Conservation (phyloP, 1,140 invertebrate species). For the Hylyphantes graminicola region DNA sequence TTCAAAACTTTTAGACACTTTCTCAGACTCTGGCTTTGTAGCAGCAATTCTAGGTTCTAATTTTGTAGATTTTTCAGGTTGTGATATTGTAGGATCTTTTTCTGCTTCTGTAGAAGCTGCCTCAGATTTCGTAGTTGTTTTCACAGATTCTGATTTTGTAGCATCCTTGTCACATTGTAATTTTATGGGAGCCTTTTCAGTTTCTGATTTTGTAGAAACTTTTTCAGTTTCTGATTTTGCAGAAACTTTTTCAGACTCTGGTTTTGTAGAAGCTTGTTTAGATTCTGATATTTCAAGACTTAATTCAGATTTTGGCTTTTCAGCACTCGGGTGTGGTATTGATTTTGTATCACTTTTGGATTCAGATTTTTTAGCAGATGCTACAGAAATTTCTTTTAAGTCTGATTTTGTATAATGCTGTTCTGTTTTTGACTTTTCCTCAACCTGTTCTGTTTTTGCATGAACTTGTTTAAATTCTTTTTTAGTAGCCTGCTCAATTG, state of each 20-base stretch:
- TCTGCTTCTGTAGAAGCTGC: background rate
- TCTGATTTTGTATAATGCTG: background rate
- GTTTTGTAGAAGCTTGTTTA: background rate
- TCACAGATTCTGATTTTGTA: background rate
- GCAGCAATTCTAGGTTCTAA: background rate
- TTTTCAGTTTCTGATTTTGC: background rate
- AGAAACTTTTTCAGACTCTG: background rate
- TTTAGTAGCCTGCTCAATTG: background rate
- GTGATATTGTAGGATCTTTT: background rate
- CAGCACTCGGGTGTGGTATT: background rate
- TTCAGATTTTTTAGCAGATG: too few species aligned
- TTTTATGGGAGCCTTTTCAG: background rate
- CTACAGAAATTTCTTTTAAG: too few species aligned
- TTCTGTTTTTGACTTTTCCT: background rate
- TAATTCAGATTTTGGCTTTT: background rate
- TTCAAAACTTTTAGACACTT: background rate
- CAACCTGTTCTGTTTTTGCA: background rate
- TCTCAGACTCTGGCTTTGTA: background rate
- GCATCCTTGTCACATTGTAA: background rate
- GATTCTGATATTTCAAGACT: background rate
- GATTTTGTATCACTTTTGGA: slow-evolving; percentile 16
- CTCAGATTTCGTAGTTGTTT: background rate
- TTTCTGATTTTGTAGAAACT: background rate
- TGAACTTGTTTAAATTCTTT: background rate
- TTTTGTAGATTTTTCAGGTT: background rate